Conservation (phyloP, 1,140 invertebrate species). For the Zaprionus ornatus region DNA sequence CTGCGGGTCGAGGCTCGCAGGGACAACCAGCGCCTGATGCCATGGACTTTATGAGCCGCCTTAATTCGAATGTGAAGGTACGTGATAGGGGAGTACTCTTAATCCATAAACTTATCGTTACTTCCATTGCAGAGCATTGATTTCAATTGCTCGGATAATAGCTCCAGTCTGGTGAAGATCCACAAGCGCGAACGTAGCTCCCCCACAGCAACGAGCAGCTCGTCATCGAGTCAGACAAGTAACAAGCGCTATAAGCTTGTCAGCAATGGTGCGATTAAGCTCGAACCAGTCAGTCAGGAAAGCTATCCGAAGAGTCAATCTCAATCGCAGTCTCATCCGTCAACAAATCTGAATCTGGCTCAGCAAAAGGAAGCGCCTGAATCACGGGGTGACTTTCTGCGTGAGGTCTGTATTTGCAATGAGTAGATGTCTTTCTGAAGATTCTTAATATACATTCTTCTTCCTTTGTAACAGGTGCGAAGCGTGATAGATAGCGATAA, state of each 20-base stretch:
- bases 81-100: neutral
- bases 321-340: neutral
- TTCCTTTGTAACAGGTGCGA: slow-evolving; percentile 54
- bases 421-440: neutral
- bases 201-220: slow-evolving; percentile 27
- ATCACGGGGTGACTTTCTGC: slow-evolving; percentile 79
- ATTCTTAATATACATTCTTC: neutral
- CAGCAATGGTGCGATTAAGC: slow-evolving; percentile 36
- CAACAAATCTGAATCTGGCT: neutral
- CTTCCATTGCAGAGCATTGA: slow-evolving; percentile 58
- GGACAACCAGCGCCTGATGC: slow-evolving; percentile 81
- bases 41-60: slow-evolving; percentile 85
- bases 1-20: slow-evolving; percentile 64
- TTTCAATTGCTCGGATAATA: slow-evolving; percentile 52
- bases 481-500: slow-evolving; percentile 83
- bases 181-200: slow-evolving; percentile 74
- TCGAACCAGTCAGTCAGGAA: slow-evolving; percentile 25
- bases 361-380: slow-evolving; percentile 53
- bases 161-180: slow-evolving; percentile 61
- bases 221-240: slow-evolving; percentile 1
- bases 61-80: slow-evolving; percentile 83
- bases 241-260: slow-evolving; percentile 71
- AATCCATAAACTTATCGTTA: neutral
- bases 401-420: slow-evolving; percentile 26
- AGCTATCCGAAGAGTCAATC: neutral